phyloP scores from a whole-genome alignment of 2,888 invertebrate species.

The Morpho deidamia region DNA sequence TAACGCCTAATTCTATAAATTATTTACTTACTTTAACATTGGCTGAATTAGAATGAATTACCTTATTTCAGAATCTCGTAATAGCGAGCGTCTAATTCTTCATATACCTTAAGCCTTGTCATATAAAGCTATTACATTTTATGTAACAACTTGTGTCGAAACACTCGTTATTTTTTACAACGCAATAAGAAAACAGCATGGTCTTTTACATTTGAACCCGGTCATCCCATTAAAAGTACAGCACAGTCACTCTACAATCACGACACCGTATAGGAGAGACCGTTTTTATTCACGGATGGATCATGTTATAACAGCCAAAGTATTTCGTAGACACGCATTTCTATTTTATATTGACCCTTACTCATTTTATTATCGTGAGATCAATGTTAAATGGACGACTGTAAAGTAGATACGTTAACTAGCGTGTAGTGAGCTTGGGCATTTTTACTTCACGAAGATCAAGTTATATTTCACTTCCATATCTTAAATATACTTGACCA shows the following conservation, averaged over 20 bases:
- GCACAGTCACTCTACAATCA: slow-evolving; percentile 11
- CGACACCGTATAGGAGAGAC: slow-evolving; percentile 1
- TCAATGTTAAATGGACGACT: background rate
- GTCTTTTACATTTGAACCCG: slow-evolving; percentile 14
- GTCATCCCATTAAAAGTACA: slow-evolving; percentile 13
- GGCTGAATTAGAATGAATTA: too few species aligned
- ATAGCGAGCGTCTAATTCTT: too few species aligned
- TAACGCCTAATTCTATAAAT: too few species aligned
- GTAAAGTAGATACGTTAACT: background rate
- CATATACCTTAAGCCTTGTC: background rate
- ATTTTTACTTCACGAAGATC: background rate
- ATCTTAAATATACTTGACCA: background rate
- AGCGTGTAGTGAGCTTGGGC: background rate
- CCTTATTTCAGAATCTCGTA: too few species aligned
- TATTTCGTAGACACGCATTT: background rate
- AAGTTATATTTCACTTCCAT: background rate
- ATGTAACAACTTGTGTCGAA: slow-evolving; percentile 15
- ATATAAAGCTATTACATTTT: slow-evolving; percentile 10
- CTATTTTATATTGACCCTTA: background rate
- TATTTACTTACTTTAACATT: too few species aligned
- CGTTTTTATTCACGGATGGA: background rate
- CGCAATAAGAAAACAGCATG: slow-evolving; percentile 11
- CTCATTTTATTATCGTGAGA: background rate
- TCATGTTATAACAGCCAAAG: background rate
- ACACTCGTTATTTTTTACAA: slow-evolving; percentile 16